These are phyloP conservation scores for Cyclura pinguis DNA, from an alignment of 2,797 vertebrate species.

Conservation along the genomic window DNA sequence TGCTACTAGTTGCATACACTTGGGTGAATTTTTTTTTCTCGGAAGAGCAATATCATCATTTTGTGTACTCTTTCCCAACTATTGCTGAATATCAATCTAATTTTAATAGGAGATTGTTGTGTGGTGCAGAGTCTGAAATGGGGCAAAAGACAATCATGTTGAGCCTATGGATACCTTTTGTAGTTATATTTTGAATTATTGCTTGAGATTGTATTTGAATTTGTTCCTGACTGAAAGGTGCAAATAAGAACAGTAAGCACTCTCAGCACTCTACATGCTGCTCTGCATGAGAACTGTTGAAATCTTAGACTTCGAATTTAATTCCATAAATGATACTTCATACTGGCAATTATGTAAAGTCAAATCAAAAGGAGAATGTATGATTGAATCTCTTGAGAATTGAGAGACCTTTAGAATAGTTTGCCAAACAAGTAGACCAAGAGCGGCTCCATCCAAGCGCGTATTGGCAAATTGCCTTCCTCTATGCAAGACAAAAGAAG, in stretches of 20 bases:
- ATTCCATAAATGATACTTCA: not conserved
- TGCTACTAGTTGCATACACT: not conserved
- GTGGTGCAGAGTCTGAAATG: too few relatives aligned
- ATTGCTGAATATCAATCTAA: not conserved
- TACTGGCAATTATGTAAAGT: not conserved
- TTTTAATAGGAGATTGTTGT: not conserved
- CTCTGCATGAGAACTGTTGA: not conserved
- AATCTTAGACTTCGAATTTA: not conserved
- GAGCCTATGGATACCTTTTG: too few relatives aligned
- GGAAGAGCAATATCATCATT: not conserved
- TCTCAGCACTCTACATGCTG: not conserved
- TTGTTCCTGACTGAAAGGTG: not conserved
- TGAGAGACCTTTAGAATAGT: not conserved
- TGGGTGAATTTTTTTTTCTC: not conserved
- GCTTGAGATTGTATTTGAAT: not conserved
- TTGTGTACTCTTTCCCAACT: not conserved
- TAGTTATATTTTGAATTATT: not conserved
- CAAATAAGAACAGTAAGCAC: not conserved
- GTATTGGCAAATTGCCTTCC: not conserved
- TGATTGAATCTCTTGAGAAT: not conserved
- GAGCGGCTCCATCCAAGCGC: not conserved
- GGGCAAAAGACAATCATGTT: not conserved
- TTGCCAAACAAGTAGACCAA: not conserved
- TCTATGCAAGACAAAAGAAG: not conserved
- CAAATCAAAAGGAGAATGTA: not conserved